phyloP scores from a whole-genome alignment of 1,140 invertebrate species.

The Cyclina sinensis region DNA sequence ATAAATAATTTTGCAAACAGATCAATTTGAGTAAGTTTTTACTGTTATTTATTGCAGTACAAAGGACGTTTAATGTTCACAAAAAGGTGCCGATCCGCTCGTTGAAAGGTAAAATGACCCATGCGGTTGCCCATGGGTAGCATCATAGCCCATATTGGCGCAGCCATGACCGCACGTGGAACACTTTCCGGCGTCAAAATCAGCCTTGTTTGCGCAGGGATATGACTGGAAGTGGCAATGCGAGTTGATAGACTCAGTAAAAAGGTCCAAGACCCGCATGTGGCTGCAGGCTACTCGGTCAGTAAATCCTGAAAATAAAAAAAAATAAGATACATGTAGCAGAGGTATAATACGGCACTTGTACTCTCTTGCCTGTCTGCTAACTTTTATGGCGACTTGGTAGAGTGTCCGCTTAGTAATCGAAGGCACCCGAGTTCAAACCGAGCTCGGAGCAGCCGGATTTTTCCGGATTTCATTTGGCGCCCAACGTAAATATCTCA shows the following conservation, averaged over 20 bases:
- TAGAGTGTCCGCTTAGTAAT: too few species aligned
- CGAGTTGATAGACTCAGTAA: slow-evolving; percentile 93
- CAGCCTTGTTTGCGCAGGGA: slow-evolving; percentile 88
- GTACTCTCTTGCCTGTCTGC: background rate
- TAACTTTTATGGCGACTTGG: background rate
- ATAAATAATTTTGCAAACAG: too few species aligned
- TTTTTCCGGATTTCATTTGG: background rate
- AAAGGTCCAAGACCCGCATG: slow-evolving; percentile 94
- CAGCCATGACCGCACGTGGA: slow-evolving; percentile 92
- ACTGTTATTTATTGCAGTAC: too few species aligned
- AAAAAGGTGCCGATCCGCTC: slow-evolving; percentile 69
- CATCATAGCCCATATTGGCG: slow-evolving; percentile 95
- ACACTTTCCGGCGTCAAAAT: slow-evolving; percentile 92
- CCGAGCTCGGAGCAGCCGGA: too few species aligned
- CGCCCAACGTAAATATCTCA: background rate
- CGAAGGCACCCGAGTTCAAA: too few species aligned
- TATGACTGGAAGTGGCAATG: slow-evolving; percentile 92
- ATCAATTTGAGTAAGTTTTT: too few species aligned
- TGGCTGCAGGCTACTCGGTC: slow-evolving; percentile 93
- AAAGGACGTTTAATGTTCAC: slow-evolving; percentile 53
- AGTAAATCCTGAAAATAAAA: slow-evolving; percentile 65
- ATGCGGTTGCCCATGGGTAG: slow-evolving; percentile 68
- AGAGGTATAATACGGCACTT: background rate
- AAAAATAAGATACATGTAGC: background rate
- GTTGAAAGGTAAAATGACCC: slow-evolving; percentile 81